Percentiles rank a stretch among this genome's conserved stretches.
Conservation (phyloP, 2,888 invertebrate species). For the Cheilosia impressa region DNA sequence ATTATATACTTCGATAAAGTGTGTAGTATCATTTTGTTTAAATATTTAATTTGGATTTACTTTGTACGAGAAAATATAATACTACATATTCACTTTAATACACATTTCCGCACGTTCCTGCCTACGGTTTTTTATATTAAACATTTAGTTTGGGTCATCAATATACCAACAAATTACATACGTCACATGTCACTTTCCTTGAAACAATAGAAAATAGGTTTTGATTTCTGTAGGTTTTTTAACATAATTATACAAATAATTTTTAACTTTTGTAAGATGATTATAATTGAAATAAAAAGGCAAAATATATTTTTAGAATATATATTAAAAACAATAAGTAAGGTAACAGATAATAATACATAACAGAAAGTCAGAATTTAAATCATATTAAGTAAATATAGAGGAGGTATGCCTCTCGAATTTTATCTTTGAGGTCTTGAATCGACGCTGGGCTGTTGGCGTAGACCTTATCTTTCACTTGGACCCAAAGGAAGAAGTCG, state of each 20-base stretch:
- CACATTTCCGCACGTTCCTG: conserved; percentile 83
- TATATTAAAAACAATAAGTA: conserved; percentile 1
- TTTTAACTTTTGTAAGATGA: neutral
- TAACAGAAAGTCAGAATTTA: neutral
- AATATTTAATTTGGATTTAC: conserved; percentile 10
- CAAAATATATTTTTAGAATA: neutral
- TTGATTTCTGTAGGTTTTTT: neutral
- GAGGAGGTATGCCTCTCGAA: too few relatives aligned
- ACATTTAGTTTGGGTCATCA: conserved; percentile 53
- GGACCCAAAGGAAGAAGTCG: too few relatives aligned
- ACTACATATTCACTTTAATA: conserved; percentile 44
- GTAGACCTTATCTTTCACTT: too few relatives aligned
- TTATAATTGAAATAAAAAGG: neutral
- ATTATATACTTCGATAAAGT: conserved; percentile 2
- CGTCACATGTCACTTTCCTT: conserved; percentile 6
- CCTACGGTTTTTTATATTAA: conserved; percentile 80
- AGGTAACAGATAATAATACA: conserved; percentile 1
- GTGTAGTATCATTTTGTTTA: conserved; percentile 13
- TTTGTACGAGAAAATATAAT: conserved; percentile 16
- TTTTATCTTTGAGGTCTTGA: too few relatives aligned
- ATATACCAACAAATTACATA: conserved; percentile 14
- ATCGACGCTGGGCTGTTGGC: too few relatives aligned
- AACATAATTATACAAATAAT: neutral
- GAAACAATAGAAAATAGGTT: neutral
- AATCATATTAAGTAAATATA: too few relatives aligned